Base-by-base conservation (phyloP, 2,888 invertebrate species). In the Cephus nigrinus region DNA sequence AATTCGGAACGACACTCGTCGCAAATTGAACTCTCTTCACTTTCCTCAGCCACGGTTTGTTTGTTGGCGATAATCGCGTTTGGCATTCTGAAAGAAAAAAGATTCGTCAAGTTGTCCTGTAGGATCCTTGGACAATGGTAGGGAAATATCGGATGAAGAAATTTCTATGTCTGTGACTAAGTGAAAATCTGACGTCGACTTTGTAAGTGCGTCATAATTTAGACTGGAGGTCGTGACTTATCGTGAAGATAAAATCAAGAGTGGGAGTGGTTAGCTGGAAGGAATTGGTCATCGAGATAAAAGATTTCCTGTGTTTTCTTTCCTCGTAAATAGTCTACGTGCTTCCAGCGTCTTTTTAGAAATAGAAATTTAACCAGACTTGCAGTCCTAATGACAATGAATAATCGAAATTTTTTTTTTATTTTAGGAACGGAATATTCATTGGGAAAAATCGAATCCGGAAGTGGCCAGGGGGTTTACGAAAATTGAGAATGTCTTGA, bases 1-100 rank as follows among this genome's bases (percentile, higher is more conserved):
- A 82, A 77, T 33, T 88, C 86, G 11, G 86, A 86, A 11, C 84
- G 83, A 36, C 83, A 86, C 36, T 87, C 86, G 31, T 88, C 88
- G 80, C 84, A 85, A 3, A 84, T 71, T 11, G 84, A 86, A 40
- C 83, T 84, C 4, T 81, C 79, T 68, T 88, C 86, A 82, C 86
- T 86, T 31, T 33, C 33, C 35, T 84, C 86, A 35, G 86, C 86
- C 12, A 78, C 76, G 32, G 30, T n/a, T 12, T 72, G 36, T 69
- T 73, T 77, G 3, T 36, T 76, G 69, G 30, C 68, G 15, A 76
- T 36, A n/a, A 78, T 74, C 23, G 68, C 69, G 23, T 76, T 76
- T 69, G 40, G 72, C 12, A 76, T 34, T 12, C 78, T 78, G 73
- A 55, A 55, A 55, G 15, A 55, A 23, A 55, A 23, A 23, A 2